Evolutionary conservation across 2,113 vertebrate species (phyloP).

Genomic region (Actinemys pallida): DNA sequence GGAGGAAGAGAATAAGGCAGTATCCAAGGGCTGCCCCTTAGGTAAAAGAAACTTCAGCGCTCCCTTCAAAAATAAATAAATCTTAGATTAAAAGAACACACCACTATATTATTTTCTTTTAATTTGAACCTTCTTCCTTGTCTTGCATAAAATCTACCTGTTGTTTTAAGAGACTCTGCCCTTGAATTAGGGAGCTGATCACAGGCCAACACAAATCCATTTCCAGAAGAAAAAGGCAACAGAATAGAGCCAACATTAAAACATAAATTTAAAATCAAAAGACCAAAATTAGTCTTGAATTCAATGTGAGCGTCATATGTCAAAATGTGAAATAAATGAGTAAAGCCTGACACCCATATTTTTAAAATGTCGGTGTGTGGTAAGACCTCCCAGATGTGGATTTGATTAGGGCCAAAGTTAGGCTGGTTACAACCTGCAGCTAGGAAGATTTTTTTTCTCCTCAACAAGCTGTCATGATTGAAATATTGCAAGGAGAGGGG

Average conservation of each 20-base stretch:
- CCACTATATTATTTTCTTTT: background rate
- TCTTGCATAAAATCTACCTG: conserved; percentile 25
- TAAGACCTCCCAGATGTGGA: conserved; percentile 40
- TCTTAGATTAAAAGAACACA: background rate
- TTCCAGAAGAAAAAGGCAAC: conserved; percentile 41
- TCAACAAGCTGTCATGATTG: background rate
- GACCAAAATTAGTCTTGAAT: background rate
- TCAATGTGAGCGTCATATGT: background rate
- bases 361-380: conserved; percentile 7
- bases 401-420: conserved; percentile 14
- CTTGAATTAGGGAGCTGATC: conserved; percentile 33
- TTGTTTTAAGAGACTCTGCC: conserved; percentile 40
- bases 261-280: background rate
- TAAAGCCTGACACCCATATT: background rate
- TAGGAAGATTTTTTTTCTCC: conserved; percentile 10
- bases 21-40: background rate
- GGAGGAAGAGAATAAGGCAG: conserved; percentile 3
- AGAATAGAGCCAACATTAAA: conserved; percentile 45
- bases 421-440: background rate
- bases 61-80: conserved; percentile 39
- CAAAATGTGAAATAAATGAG: background rate
- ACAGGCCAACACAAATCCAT: conserved; percentile 21
- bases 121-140: conserved; percentile 41
- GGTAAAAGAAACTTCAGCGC: conserved; percentile 1
- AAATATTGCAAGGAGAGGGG: background rate